Base-by-base conservation (phyloP, 2,888 invertebrate species). In the Meandrusa payeni region DNA sequence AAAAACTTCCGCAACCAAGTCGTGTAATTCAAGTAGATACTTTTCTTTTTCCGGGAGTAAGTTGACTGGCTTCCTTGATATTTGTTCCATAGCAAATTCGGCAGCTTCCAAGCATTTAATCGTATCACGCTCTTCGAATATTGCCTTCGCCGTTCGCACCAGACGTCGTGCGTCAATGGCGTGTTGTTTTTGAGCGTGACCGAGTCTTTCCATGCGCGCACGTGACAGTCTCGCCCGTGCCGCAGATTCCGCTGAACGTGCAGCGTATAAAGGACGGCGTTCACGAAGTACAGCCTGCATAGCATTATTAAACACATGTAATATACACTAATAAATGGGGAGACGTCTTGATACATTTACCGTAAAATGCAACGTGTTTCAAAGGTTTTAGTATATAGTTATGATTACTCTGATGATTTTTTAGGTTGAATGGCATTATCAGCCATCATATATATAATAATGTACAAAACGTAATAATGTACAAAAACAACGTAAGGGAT, bases 81-180 rank as follows among this genome's bases (percentile, higher is more conserved):
- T 80, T 59, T 81, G 81, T 50, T 79, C 78, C 69, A 86, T 74
- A 2, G 70, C 86, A 36, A 86, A 87, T 47, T 85, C 76, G 0
- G 76, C 81, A 0, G 66, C 58, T 51, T 87, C 86, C 27, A 87
- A 49, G 39, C 82, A 83, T 52, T 72, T 80, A 2, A 65, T 60
- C 0, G 80, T 80, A 28, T 82, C 77, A 7, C 66, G 67, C 47
- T 71, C 63, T 29, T 76, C 69, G 9, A 61, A 63, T 22, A 69
- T 56, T 0, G 52, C 50, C 47, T 65, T 58, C 7, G 76, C 66
- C 4, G 66, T 61, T 22, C 57, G 55, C 9, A 86, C 57, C 3
- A 86, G 72, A 0, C 86, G 75, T 11, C 62, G 61, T 1, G 85
- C 79, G 34, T 85, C 81, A 0, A 64, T 64, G 1, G 61, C 55